phyloP scores from a whole-genome alignment of 1,140 invertebrate genomes.

The Ostrea edulis region DNA sequence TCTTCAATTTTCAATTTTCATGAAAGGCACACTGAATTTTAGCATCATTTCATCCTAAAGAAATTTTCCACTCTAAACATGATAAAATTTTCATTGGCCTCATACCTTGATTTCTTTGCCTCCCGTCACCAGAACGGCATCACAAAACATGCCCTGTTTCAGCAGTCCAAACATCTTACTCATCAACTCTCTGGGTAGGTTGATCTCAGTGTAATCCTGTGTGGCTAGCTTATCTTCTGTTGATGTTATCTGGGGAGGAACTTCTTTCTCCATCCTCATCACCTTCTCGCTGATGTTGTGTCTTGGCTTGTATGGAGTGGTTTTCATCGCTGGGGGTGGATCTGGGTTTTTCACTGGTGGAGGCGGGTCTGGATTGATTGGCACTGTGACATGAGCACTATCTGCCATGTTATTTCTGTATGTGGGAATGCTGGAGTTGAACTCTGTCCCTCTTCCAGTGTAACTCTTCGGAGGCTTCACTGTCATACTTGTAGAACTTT shows the following conservation, averaged over 20 bases:
- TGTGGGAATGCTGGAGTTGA: neutral
- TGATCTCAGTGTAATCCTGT: slow-evolving; percentile 53
- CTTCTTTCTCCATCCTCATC: neutral
- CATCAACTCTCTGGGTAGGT: slow-evolving; percentile 55
- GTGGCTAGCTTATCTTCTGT: slow-evolving; percentile 39
- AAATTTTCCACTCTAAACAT: too few species aligned
- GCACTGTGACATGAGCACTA: neutral
- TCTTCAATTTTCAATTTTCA: too few species aligned
- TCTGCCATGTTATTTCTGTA: neutral
- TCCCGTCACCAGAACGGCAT: slow-evolving; percentile 66
- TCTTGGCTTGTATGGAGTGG: slow-evolving; percentile 36
- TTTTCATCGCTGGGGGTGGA: slow-evolving; percentile 23
- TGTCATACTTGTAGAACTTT: neutral
- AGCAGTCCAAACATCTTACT: slow-evolving; percentile 58
- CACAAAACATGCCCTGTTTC: slow-evolving; percentile 68
- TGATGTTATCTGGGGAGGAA: neutral
- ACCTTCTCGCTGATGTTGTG: slow-evolving; percentile 45
- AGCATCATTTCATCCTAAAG: too few species aligned
- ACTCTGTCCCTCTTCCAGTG: slow-evolving; percentile 28
- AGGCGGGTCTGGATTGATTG: neutral
- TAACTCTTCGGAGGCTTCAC: slow-evolving; percentile 24
- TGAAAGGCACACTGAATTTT: too few species aligned
- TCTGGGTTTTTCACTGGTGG: neutral
- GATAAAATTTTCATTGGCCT: too few species aligned
- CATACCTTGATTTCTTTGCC: slow-evolving; percentile 67